Conservation (phyloP, 2,113 vertebrate genomes). For the Bagarius yarrelli region DNA sequence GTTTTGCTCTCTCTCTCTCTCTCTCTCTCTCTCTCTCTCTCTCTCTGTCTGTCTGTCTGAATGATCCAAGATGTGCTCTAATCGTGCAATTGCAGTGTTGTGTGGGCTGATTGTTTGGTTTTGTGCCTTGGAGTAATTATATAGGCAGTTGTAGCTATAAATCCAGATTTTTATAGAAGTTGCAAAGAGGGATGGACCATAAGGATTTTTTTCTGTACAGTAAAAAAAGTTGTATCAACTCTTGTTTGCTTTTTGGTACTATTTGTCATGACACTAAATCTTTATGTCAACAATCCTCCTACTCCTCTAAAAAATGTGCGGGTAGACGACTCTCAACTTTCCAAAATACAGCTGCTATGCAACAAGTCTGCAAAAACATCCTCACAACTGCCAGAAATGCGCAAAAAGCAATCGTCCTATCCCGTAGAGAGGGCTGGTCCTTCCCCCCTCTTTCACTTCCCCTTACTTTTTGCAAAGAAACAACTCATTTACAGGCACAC, state of each 20-base stretch:
- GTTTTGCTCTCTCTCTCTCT: constrained; percentile 25
- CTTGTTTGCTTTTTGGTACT: constrained; percentile 21
- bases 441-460: constrained; percentile 25
- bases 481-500: constrained; percentile 47
- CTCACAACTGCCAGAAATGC: constrained; percentile 67
- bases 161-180: constrained; percentile 49
- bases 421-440: constrained; percentile 37
- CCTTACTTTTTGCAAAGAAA: constrained; percentile 41
- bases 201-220: constrained; percentile 50
- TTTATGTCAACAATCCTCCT: not conserved
- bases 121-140: constrained; percentile 74
- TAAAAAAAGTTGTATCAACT: constrained; percentile 54
- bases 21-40: constrained; percentile 44
- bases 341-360: constrained; percentile 79
- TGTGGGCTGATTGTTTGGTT: constrained; percentile 74
- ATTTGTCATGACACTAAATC: constrained; percentile 33
- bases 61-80: constrained; percentile 74
- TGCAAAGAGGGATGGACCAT: constrained; percentile 6
- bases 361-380: constrained; percentile 71
- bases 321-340: constrained; percentile 66
- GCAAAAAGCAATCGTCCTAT: constrained; percentile 46
- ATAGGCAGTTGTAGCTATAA: constrained; percentile 71
- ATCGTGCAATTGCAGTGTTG: constrained; percentile 67
- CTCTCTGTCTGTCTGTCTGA: constrained; percentile 43
- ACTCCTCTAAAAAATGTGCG: constrained; percentile 61